Base-by-base conservation (phyloP, 1,140 invertebrate genomes). In the Pseudomyrmex flavicornis region DNA sequence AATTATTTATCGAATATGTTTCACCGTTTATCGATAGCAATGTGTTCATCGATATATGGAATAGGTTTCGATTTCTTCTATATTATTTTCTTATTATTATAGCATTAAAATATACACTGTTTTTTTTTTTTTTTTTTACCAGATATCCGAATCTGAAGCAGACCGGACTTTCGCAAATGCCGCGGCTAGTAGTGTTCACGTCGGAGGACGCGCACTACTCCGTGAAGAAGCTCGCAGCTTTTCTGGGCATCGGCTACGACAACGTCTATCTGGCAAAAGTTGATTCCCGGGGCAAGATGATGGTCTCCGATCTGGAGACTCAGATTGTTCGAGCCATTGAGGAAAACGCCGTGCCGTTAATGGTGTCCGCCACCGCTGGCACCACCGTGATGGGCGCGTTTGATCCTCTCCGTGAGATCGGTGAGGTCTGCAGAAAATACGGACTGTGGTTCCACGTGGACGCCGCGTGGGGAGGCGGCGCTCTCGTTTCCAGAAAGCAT, bases 181-280 rank as follows among this genome's bases (percentile, higher is more conserved):
- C 96, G 10, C 95, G 96, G 46, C 90, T 98, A 56, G 96, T 98
- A 0, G 90, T 98, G 1, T 98, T 98, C 91, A 98, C 97, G 0
- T 98, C 98, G 0, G 97, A 97, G 91, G 97, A 99, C 94, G 97
- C 98, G 15, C 99, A 99, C 93, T 99, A 99, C 92, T 99, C 99
- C 0, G 96, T 99, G 5, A 97, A 98, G 88, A 98, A 98, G 90
- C 94, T 98, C 83, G 96, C 97, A 0, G 96, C 97, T 84, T 96
- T 97, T 85, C 95, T 97, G 93, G 97, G 97, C 0, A 95, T 98
- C 56, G 98, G 98, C 0, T 95, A 95, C 15, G 96, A 97, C 62
- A 98, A 98, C 91, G 97, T 98, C 10, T 96, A 97, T 68, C 92
- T 95, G 56, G 95, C 98, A 3, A 95, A 96, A 77, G 96, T 97